Evolutionary conservation across 1,140 invertebrate genomes (phyloP).

Genomic region (Neodiprion fabricii): DNA sequence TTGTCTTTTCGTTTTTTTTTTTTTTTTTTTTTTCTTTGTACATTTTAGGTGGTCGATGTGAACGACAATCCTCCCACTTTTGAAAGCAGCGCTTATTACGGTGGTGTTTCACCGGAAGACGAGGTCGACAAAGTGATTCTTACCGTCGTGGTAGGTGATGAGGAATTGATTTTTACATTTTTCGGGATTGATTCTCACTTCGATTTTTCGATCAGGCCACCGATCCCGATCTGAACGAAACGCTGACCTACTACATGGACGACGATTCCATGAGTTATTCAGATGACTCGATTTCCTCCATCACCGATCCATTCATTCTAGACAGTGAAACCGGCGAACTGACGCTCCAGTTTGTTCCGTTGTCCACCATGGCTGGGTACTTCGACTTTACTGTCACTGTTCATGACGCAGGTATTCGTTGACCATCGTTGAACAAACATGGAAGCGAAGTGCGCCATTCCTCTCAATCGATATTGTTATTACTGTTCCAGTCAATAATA

Average conservation of each 20-base stretch:
- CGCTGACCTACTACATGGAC: slow-evolving; percentile 55
- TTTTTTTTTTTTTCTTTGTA: slow-evolving; percentile 22
- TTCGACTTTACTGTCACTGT: slow-evolving; percentile 64
- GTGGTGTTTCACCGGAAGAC: slow-evolving; percentile 56
- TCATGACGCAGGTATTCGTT: slow-evolving; percentile 54
- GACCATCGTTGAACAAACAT: not conserved
- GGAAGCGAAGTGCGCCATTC: not conserved
- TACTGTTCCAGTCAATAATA: slow-evolving; percentile 43
- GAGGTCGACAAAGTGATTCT: slow-evolving; percentile 54
- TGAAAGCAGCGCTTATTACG: slow-evolving; percentile 52
- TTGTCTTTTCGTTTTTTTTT: slow-evolving; percentile 21
- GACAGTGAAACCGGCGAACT: slow-evolving; percentile 53
- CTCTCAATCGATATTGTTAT: slow-evolving; percentile 22
- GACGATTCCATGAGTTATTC: slow-evolving; percentile 50
- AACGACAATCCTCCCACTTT: slow-evolving; percentile 63
- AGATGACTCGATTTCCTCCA: slow-evolving; percentile 29
- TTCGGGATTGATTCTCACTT: slow-evolving; percentile 11
- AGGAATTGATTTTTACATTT: slow-evolving; percentile 7
- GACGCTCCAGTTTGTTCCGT: slow-evolving; percentile 57
- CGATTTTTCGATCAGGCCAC: slow-evolving; percentile 52
- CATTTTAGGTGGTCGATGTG: slow-evolving; percentile 58
- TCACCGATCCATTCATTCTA: slow-evolving; percentile 53
- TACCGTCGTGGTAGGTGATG: slow-evolving; percentile 50
- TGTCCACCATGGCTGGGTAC: slow-evolving; percentile 62
- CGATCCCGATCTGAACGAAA: slow-evolving; percentile 56